Evolutionary conservation across 2,797 vertebrate genomes (phyloP), one percentile per base, ranked within the genome.

Genomic region (Acrocephalus scirpaceus): DNA sequence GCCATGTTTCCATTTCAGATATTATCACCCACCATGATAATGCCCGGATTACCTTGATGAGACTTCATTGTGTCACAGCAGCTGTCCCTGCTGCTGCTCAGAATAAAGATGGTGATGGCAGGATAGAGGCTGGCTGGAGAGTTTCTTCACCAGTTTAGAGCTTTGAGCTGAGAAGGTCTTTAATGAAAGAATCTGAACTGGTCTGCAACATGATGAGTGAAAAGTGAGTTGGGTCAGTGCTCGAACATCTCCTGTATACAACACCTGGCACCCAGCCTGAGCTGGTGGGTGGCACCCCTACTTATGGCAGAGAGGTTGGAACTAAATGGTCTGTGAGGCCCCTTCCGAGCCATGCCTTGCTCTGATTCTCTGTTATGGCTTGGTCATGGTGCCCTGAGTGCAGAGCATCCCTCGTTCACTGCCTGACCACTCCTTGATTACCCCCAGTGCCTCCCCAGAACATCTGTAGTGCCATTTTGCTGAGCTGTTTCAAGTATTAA

Each of bases 221-320:
- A 77, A 71, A 69, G 6, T 4, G 15, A 60, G 23, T 20, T 65
- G 45, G 50, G n/a, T 42, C 2, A 0, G 26, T 26, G 27, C 72
- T 60, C 29, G 34, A 2, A 13, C 3, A 34, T 87, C 18, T 58
- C 18, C 22, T 48, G 56, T 17, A 29, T 7, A 1, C 48, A 47
- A 0, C 42, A 26, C 11, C 25, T 30, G 73, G 11, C 25, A 8
- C 11, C 6, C 25, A n/a, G 30, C n/a, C 73, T 12, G 48, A 56
- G 34, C 40, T 27, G 1, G 4, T 4, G 54, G 18, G 19, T 27
- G 47, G 7, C 38, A 32, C 30, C 16, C 12, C 13, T 47, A 0
- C 29, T 29, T 10, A 7, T 1, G 44, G 18, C 17, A 60, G 26
- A 34, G 53, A 12, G 29, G 7, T 6, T 60, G 84, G 50, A 27